These are phyloP conservation scores for Epinephelus moara DNA, from an alignment of 2,113 vertebrate species.

Conservation along the genomic window DNA sequence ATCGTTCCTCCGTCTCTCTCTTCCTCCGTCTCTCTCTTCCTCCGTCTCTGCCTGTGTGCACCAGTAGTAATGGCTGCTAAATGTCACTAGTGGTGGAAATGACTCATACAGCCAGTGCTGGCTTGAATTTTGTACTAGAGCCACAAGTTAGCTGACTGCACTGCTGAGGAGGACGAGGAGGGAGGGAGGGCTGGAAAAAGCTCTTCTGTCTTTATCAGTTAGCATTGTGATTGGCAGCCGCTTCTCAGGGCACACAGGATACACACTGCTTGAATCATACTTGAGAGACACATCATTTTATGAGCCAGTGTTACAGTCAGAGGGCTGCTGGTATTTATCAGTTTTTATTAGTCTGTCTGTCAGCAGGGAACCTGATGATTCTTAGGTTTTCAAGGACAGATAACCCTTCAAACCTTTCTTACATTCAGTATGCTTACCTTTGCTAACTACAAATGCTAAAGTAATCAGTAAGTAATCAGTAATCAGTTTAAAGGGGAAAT, in stretches of 20 bases:
- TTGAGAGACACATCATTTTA: neutral
- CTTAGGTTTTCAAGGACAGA: neutral
- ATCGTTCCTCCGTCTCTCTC: neutral
- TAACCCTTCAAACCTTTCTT: neutral
- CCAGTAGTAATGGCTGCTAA: conserved; percentile 56
- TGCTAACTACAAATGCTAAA: neutral
- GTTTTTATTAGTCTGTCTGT: neutral
- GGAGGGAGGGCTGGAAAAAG: neutral
- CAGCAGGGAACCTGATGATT: neutral
- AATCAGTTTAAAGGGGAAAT: neutral
- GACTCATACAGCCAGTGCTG: conserved; percentile 49
- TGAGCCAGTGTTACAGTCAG: neutral
- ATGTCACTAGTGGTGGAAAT: conserved; percentile 57
- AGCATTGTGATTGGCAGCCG: neutral
- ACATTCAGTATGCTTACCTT: neutral
- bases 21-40: neutral
- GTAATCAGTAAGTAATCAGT: neutral
- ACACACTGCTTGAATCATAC: neutral
- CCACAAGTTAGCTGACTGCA: conserved; percentile 14
- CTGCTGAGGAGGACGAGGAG: neutral
- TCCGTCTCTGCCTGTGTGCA: conserved; percentile 11
- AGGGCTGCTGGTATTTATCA: neutral
- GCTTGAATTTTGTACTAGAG: conserved; percentile 23
- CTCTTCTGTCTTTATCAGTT: neutral
- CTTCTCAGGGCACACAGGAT: neutral